Evolutionary conservation across 2,113 vertebrate species (phyloP).

Genomic region (Garra rufa): DNA sequence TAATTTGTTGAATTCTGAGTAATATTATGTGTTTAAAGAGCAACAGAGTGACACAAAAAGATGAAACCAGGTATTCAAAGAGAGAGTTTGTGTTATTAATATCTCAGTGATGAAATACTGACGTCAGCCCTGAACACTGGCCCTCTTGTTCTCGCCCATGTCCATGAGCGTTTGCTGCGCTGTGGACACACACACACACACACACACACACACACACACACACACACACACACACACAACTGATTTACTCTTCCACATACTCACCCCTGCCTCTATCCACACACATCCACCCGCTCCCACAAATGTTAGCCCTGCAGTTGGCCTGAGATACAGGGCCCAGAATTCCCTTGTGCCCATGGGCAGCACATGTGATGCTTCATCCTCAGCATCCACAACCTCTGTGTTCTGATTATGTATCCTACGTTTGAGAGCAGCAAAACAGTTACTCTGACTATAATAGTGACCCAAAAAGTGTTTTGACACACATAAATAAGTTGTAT

Average conservation of each 20-base stretch:
- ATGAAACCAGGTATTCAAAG: slow-evolving; percentile 19
- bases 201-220: neutral
- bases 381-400: neutral
- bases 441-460: neutral
- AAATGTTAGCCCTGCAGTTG: slow-evolving; percentile 8
- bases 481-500: neutral
- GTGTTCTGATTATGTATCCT: too few species aligned
- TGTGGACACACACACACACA: slow-evolving; percentile 39
- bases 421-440: too few species aligned
- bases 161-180: slow-evolving; percentile 54
- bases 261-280: slow-evolving; percentile 47
- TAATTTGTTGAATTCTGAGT: neutral
- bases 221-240: neutral
- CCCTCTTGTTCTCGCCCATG: slow-evolving; percentile 68
- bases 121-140: slow-evolving; percentile 70
- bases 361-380: slow-evolving; percentile 19
- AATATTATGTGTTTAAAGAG: slow-evolving; percentile 6
- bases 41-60: slow-evolving; percentile 19
- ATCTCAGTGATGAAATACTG: slow-evolving; percentile 71
- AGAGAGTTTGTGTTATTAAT: slow-evolving; percentile 68
- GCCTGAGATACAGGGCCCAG: slow-evolving; percentile 9
- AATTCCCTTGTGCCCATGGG: slow-evolving; percentile 23
- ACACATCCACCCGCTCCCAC: neutral
- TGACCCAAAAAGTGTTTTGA: neutral
- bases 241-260: slow-evolving; percentile 41